A percentile compares a stretch with the other conserved stretches of the same genome.
These are phyloP conservation scores for Leucophenga varia DNA, from an alignment of 1,140 invertebrate species.

Conservation along the genomic window DNA sequence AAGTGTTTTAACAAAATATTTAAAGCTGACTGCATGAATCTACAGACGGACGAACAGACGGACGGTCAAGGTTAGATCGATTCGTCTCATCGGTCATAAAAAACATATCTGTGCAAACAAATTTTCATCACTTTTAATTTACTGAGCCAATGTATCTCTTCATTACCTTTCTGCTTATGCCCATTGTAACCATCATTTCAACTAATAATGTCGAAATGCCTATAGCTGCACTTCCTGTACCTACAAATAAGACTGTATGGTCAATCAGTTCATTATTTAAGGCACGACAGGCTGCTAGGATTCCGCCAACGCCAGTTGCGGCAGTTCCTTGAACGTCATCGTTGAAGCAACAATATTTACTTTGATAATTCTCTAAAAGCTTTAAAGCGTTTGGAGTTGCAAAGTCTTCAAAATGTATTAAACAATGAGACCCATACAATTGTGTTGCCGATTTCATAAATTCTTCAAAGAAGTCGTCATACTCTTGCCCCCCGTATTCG, in stretches of 20 bases:
- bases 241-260: slow-evolving; percentile 86
- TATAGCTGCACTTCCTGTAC: slow-evolving; percentile 88
- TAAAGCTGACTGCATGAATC: too few species aligned
- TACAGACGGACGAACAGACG: too few species aligned
- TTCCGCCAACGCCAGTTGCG: slow-evolving; percentile 86
- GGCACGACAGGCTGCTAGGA: slow-evolving; percentile 78
- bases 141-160: too few species aligned
- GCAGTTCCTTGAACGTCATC: slow-evolving; percentile 97
- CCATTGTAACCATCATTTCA: slow-evolving; percentile 88
- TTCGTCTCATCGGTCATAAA: too few species aligned
- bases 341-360: slow-evolving; percentile 92
- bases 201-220: slow-evolving; percentile 87
- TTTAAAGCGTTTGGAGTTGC: slow-evolving; percentile 92
- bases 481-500: slow-evolving; percentile 80
- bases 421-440: slow-evolving; percentile 76
- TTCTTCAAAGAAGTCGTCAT: slow-evolving; percentile 95
- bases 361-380: slow-evolving; percentile 82
- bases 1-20: too few species aligned
- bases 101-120: too few species aligned
- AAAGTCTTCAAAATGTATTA: slow-evolving; percentile 96
- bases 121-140: too few species aligned
- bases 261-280: slow-evolving; percentile 78
- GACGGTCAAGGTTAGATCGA: too few species aligned
- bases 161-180: slow-evolving; percentile 58
- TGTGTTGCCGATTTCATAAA: slow-evolving; percentile 91